phyloP scores from a whole-genome alignment of 2,888 invertebrate species.

The Marasmarcha lunaedactyla region DNA sequence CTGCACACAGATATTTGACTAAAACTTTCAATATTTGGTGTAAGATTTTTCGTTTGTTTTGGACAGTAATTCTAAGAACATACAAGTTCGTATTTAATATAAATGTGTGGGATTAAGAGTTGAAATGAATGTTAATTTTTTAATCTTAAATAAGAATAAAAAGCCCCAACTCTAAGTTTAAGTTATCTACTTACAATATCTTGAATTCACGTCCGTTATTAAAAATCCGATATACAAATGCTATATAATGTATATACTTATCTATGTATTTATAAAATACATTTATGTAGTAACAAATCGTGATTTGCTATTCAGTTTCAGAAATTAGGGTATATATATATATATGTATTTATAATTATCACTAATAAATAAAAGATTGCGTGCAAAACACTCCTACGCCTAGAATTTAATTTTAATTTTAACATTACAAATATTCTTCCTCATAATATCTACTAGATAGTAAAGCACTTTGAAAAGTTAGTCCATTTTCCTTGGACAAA shows the following conservation, averaged over 20 bases:
- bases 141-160: no score
- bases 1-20: no score
- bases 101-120: no score
- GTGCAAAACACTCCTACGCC: conserved; percentile 59
- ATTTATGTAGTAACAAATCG: conserved; percentile 53
- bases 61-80: no score
- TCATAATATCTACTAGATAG: conserved; percentile 60
- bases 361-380: conserved; percentile 22
- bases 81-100: no score
- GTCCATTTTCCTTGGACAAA: conserved; percentile 39
- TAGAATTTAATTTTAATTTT: conserved; percentile 47
- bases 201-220: conserved; percentile 41
- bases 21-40: no score
- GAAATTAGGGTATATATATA: background rate
- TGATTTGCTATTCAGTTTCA: conserved; percentile 30
- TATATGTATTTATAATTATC: background rate
- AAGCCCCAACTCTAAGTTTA: conserved; percentile 27
- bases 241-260: conserved; percentile 26
- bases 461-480: conserved; percentile 69
- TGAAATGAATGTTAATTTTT: no score
- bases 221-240: conserved; percentile 59
- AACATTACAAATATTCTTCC: conserved; percentile 61
- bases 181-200: conserved; percentile 30
- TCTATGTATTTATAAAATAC: conserved; percentile 53
- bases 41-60: no score